Evolutionary conservation across 2,113 vertebrate species (phyloP).

Genomic region (Murina feae): DNA sequence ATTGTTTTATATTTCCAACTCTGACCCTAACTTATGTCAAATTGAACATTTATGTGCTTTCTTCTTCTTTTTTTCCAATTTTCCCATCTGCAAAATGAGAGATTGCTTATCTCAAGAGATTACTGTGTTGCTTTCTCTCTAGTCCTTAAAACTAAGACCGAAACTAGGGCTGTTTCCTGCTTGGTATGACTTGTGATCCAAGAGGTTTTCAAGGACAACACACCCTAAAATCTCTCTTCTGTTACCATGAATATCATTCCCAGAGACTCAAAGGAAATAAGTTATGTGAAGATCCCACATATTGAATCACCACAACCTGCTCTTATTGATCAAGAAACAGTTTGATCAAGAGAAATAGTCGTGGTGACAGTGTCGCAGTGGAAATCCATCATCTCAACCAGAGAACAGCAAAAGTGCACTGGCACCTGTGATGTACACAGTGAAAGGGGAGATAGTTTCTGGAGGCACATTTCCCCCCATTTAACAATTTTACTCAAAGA

Average conservation of each 20-base stretch:
- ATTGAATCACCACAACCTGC: neutral
- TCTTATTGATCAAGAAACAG: neutral
- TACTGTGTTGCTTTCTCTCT: constrained; percentile 5
- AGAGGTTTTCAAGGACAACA: neutral
- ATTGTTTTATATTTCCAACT: constrained; percentile 1
- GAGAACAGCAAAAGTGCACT: neutral
- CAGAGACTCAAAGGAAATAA: neutral
- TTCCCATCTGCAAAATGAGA: constrained; percentile 46
- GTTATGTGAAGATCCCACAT: neutral
- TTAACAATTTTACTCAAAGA: neutral
- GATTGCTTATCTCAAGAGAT: neutral
- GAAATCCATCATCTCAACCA: neutral
- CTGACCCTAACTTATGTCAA: neutral
- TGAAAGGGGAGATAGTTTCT: neutral
- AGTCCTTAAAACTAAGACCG: constrained; percentile 3
- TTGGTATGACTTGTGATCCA: neutral
- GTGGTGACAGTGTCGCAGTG: neutral
- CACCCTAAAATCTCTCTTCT: neutral
- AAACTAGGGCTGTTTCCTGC: neutral
- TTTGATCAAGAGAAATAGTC: neutral
- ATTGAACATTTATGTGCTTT: neutral
- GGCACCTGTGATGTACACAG: neutral
- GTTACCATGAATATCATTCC: neutral
- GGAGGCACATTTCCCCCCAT: neutral
- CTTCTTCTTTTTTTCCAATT: constrained; percentile 49